Conservation (phyloP, 2,113 vertebrate genomes). For the Rostratula benghalensis region DNA sequence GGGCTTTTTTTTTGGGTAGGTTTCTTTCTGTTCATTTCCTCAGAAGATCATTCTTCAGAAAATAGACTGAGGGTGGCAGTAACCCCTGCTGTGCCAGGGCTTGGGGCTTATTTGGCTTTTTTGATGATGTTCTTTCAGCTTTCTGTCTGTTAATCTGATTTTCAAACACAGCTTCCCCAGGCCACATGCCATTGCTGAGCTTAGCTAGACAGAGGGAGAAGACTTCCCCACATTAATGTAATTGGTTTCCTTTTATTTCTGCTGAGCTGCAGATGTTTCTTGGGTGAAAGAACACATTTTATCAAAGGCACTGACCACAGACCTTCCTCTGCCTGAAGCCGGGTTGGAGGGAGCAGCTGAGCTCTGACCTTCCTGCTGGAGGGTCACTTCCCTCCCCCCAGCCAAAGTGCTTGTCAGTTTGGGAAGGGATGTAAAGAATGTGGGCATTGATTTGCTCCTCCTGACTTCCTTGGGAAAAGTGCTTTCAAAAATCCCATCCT, state of each 20-base stretch:
- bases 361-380: not conserved
- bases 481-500: conserved; percentile 45
- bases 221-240: not conserved
- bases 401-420: conserved; percentile 41
- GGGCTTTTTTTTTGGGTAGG: not conserved
- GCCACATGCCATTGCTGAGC: not conserved
- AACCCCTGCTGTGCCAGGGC: not conserved
- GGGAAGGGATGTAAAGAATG: conserved; percentile 1
- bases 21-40: not conserved
- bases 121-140: not conserved
- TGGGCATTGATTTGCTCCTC: conserved; percentile 19
- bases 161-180: not conserved
- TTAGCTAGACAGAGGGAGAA: not conserved
- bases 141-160: not conserved
- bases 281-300: not conserved
- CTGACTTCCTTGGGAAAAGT: conserved; percentile 40
- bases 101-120: not conserved
- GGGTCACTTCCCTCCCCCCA: not conserved
- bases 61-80: not conserved
- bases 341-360: not conserved
- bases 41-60: not conserved
- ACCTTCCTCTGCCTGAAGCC: conserved; percentile 11
- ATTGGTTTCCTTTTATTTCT: not conserved
- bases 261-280: not conserved
- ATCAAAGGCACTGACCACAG: conserved; percentile 47